Evolutionary conservation across 2,797 vertebrate species (phyloP), one percentile per base, ranked within the genome.

Genomic region (Diglossa cyanea): DNA sequence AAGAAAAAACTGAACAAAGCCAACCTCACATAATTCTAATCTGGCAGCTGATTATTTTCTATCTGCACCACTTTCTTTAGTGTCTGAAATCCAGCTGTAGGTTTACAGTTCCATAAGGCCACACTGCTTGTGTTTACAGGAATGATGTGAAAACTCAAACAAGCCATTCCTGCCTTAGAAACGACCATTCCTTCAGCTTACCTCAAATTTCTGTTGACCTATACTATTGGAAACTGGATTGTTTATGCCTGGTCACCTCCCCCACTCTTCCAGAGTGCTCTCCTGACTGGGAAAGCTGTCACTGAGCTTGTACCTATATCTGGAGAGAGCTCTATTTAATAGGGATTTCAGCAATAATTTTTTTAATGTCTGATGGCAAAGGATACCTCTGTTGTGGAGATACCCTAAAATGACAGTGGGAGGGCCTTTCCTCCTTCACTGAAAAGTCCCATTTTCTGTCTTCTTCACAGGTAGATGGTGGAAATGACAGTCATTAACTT

Each of bases 1-100:
- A 86, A 93, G 72, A 85, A 91, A 95, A 97, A 92, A 82, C 10
- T 0, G 7, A 96, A 95, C 83, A 94, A 96, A 95, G 86, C 61
- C 92, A 94, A 61, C 60, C 67, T 88, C 93, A 50, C 51, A 53
- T 21, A 91, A 63, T 84, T 92, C 92, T 93, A 75, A 90, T 88
- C 68, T 87, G 68, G 44, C 70, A 90, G 54, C 7, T 45, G 25
- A 83, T 68, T 47, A 20, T 88, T 95, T 90, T 58, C 55, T 71
- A 24, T 65, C 61, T 86, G 21, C 31, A 70, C 8, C 37, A 33
- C 51, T 81, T 72, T 44, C 50, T 85, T 80, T 16, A n/a, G 26
- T 31, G 39, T 9, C 68, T 73, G 60, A 80, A 37, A 71, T 73
- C 63, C 50, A 89, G 47, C 37, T 58, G 47, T 15, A 47, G 31